A percentile compares a stretch with the other conserved stretches of the same genome.
phyloP scores from a whole-genome alignment of 2,888 invertebrate species.

The Agriopis marginaria region DNA sequence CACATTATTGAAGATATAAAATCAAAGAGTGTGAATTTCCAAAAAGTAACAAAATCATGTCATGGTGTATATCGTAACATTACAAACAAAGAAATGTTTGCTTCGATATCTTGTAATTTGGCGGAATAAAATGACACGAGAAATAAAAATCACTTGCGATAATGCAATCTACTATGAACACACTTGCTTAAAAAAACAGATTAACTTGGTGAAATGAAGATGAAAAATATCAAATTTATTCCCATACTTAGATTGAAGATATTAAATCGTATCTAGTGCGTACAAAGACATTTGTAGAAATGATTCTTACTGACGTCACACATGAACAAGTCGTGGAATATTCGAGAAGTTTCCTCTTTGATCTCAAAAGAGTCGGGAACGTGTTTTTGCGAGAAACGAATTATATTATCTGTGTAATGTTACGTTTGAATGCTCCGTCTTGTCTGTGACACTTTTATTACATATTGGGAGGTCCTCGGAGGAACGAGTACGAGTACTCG shows the following conservation, averaged over 20 bases:
- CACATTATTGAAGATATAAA: no score
- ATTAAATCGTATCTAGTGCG: constrained; percentile 7
- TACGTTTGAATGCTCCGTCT: constrained; percentile 52
- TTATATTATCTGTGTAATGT: constrained; percentile 60
- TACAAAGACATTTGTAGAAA: constrained; percentile 14
- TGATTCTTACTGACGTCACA: constrained; percentile 39
- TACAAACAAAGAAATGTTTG: no score
- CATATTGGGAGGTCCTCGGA: constrained; percentile 41
- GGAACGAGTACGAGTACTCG: constrained; percentile 26
- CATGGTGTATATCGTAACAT: no score
- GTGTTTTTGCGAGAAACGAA: constrained; percentile 50
- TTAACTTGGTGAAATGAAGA: no score
- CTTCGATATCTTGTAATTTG: no score
- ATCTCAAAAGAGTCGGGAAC: constrained; percentile 48
- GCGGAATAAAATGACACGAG: no score
- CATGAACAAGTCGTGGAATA: constrained; percentile 38
- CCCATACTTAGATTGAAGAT: neutral
- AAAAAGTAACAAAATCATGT: no score
- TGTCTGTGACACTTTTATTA: constrained; percentile 56
- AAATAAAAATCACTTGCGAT: no score
- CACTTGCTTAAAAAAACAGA: no score
- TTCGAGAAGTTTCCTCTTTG: constrained; percentile 49
- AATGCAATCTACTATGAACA: no score
- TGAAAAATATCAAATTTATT: no score
- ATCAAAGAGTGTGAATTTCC: no score